Percentiles rank a stretch among this genome's conserved stretches.
Evolutionary conservation across 92 coral and sea anemone species (phyloP).

Genomic region (Actinostola sp.): DNA sequence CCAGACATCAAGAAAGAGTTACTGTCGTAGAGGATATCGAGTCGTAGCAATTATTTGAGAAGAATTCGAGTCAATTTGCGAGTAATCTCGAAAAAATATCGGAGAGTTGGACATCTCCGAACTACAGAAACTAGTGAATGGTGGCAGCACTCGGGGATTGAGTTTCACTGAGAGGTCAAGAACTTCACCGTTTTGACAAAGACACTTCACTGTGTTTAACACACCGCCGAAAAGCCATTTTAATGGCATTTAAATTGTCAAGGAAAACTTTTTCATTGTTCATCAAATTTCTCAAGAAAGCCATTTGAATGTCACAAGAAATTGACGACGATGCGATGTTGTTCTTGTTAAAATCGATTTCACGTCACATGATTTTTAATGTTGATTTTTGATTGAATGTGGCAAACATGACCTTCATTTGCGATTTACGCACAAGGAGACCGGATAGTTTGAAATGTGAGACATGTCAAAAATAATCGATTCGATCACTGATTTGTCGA

Average conservation of each 20-base stretch:
- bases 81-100: no score
- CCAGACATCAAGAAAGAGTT: conserved; percentile 30
- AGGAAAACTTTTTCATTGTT: background rate
- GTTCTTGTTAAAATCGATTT: conserved; percentile 22
- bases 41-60: background rate
- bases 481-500: background rate
- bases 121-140: no score
- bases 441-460: conserved; percentile 11
- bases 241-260: conserved; percentile 1
- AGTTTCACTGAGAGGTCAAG: conserved; percentile 40
- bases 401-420: background rate
- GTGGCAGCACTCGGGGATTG: conserved; percentile 22
- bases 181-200: conserved; percentile 28
- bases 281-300: conserved; percentile 1
- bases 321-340: conserved; percentile 2
- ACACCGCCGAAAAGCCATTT: conserved; percentile 9
- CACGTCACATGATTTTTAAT: background rate
- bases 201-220: conserved; percentile 11
- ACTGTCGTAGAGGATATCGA: conserved; percentile 1
- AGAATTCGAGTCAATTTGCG: background rate
- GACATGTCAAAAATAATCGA: background rate
- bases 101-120: no score
- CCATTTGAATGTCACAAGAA: conserved; percentile 23
- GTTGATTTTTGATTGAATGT: background rate
- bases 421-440: background rate